phyloP scores from a whole-genome alignment of 2,113 vertebrate species.

The Cyanocitta stelleri region DNA sequence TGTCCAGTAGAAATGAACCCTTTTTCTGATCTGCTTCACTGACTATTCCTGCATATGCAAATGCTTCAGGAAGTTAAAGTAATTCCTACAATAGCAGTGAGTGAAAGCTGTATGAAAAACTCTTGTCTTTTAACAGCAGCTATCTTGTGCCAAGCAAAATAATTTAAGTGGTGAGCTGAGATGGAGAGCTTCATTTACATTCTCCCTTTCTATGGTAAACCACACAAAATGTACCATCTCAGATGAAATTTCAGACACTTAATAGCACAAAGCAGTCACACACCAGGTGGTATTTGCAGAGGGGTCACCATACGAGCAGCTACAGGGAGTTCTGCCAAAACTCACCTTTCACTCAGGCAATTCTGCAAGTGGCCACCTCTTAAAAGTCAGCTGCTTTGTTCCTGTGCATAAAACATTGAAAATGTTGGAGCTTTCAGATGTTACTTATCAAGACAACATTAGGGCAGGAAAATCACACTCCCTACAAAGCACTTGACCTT shows the following conservation, averaged over 20 bases:
- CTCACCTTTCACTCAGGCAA: background rate
- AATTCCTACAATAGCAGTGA: background rate
- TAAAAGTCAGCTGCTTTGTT: background rate
- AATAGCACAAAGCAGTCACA: background rate
- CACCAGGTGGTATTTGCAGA: background rate
- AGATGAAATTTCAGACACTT: background rate
- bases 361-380: background rate
- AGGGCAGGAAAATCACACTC: background rate
- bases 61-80: background rate
- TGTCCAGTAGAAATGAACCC: background rate
- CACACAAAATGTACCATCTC: background rate
- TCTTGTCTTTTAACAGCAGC: background rate
- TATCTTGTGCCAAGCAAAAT: background rate
- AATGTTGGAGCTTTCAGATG: background rate
- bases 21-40: background rate
- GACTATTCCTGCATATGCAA: background rate
- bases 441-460: background rate
- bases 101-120: background rate
- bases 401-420: background rate
- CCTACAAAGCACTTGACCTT: background rate
- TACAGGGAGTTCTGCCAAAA: background rate
- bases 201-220: background rate
- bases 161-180: background rate
- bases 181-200: background rate
- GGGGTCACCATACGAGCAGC: background rate